Conservation (phyloP, 1,140 invertebrate species). For the Drosophila murphyi region DNA sequence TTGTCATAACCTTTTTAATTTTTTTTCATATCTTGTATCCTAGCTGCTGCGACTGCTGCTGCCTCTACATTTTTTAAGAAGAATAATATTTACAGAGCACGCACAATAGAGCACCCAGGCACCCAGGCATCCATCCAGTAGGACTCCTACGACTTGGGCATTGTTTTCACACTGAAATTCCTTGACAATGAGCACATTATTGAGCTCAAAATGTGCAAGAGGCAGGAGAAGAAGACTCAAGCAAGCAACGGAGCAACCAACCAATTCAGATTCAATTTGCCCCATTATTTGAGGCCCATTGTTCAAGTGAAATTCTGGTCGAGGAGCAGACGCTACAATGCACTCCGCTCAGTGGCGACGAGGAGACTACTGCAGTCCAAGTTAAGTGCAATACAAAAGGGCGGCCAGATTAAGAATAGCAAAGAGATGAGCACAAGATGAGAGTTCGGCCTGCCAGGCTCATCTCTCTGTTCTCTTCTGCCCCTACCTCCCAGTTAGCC, state of each 20-base stretch:
- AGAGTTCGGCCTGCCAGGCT: constrained; percentile 3
- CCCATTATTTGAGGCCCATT: constrained; percentile 79
- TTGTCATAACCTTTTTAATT: constrained; percentile 73
- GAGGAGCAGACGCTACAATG: constrained; percentile 52
- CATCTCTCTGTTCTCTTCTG: not conserved
- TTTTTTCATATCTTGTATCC: constrained; percentile 48
- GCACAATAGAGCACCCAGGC: constrained; percentile 64
- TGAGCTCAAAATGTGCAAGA: constrained; percentile 14
- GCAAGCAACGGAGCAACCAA: constrained; percentile 35
- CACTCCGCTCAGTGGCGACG: constrained; percentile 12
- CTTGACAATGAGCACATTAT: constrained; percentile 51
- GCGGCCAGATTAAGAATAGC: constrained; percentile 76
- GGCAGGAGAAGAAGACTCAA: constrained; percentile 19
- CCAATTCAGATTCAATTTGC: constrained; percentile 84
- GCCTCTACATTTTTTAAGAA: constrained; percentile 60
- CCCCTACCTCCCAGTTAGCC: constrained; percentile 1
- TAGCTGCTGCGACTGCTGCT: constrained; percentile 19
- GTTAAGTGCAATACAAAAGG: constrained; percentile 82
- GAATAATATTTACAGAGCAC: constrained; percentile 80
- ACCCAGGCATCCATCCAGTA: constrained; percentile 14
- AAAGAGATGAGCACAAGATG: constrained; percentile 64
- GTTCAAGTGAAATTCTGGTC: constrained; percentile 71
- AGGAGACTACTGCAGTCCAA: constrained; percentile 52
- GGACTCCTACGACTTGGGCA: constrained; percentile 40
- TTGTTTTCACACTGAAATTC: constrained; percentile 57